Evolutionary conservation across 2,888 invertebrate species (phyloP).

Genomic region (Phymatocera aterrima): DNA sequence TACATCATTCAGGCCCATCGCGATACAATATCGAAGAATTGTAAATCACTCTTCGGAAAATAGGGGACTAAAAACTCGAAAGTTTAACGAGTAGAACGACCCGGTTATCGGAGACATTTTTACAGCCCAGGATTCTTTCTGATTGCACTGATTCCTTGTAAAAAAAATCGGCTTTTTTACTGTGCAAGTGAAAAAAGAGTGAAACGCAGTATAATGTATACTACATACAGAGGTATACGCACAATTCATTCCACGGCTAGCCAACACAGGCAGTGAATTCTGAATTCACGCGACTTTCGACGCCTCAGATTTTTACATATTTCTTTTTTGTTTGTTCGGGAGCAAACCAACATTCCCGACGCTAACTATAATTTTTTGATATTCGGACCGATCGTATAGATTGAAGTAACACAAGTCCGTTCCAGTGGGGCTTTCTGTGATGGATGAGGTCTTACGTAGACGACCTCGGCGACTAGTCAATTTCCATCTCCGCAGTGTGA

Average conservation of each 20-base stretch:
- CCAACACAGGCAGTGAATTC: too few relatives aligned
- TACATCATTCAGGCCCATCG: conserved; percentile 38
- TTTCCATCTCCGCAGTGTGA: conserved; percentile 24
- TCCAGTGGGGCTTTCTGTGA: conserved; percentile 13
- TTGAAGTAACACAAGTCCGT: conserved; percentile 27
- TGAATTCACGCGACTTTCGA: too few relatives aligned
- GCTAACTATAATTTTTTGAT: neutral
- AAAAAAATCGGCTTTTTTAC: neutral
- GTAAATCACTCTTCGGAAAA: conserved; percentile 45
- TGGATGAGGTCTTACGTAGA: conserved; percentile 40
- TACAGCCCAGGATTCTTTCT: conserved; percentile 43
- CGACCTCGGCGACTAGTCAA: conserved; percentile 35
- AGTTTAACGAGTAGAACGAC: conserved; percentile 41
- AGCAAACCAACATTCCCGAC: neutral
- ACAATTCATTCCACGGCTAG: too few relatives aligned
- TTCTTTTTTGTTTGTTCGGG: neutral
- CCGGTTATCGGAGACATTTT: conserved; percentile 43
- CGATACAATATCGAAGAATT: conserved; percentile 42
- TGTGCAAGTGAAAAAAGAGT: too few relatives aligned
- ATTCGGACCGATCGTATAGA: neutral
- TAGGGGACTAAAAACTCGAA: conserved; percentile 36
- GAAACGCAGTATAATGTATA: too few relatives aligned
- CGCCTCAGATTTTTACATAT: too few relatives aligned
- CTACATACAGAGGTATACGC: neutral
- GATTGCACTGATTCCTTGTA: conserved; percentile 39